phyloP scores from a whole-genome alignment of 2,797 vertebrate species.

The Poecilia wingei region DNA sequence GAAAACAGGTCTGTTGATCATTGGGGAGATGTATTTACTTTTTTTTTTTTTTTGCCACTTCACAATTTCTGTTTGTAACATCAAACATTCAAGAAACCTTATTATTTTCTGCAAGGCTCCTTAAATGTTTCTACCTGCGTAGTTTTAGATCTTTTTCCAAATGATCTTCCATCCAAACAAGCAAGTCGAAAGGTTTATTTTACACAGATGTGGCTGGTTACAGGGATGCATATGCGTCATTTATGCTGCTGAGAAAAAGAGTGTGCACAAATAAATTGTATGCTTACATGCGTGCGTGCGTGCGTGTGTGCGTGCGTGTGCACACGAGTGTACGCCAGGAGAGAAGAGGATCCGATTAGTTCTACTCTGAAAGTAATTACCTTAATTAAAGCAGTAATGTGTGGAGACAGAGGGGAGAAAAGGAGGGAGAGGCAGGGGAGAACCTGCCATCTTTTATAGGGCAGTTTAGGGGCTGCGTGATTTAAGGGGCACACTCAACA shows the following conservation, averaged over 20 bases:
- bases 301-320: constrained; percentile 2
- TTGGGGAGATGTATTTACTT: background rate
- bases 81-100: background rate
- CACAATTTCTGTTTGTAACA: background rate
- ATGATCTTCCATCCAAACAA: constrained; percentile 35
- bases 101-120: background rate
- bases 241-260: constrained; percentile 46
- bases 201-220: constrained; percentile 47
- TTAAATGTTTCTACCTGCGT: background rate
- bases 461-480: constrained; percentile 81
- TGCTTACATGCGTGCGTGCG: constrained; percentile 21
- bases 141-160: constrained; percentile 23
- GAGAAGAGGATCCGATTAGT: constrained; percentile 82
- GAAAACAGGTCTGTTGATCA: background rate
- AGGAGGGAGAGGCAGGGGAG: constrained; percentile 53
- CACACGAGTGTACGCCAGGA: constrained; percentile 56
- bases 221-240: constrained; percentile 61
- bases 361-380: constrained; percentile 87
- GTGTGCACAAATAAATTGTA: constrained; percentile 43
- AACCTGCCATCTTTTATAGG: constrained; percentile 81
- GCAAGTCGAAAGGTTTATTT: constrained; percentile 60
- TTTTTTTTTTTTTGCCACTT: background rate
- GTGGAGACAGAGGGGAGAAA: constrained; percentile 66
- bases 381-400: constrained; percentile 88
- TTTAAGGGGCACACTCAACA: constrained; percentile 76